These are phyloP conservation scores for Orthosia gothica DNA, from an alignment of 2,888 invertebrate genomes.

Conservation along the genomic window DNA sequence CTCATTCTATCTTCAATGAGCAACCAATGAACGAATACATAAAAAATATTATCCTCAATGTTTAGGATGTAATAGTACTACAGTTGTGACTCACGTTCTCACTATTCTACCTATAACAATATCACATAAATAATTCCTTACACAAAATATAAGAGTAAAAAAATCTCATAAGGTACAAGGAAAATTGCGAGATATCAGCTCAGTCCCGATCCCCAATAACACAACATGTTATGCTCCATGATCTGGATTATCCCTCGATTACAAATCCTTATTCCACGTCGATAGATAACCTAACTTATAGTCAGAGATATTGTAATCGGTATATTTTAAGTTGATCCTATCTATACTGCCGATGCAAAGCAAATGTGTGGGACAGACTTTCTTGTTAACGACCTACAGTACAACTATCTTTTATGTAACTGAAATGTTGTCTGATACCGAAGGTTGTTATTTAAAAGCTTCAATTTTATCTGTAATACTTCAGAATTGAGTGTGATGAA, in stretches of 20 bases:
- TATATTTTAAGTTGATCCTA: slow-evolving; percentile 80
- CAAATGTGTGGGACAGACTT: slow-evolving; percentile 82
- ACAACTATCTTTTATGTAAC: slow-evolving; percentile 81
- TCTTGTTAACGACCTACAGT: slow-evolving; percentile 81
- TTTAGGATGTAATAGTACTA: background rate
- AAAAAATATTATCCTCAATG: background rate
- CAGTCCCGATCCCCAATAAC: slow-evolving; percentile 58
- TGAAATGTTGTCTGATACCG: slow-evolving; percentile 73
- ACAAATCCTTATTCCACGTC: slow-evolving; percentile 78
- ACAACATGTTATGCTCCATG: slow-evolving; percentile 72
- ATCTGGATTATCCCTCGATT: slow-evolving; percentile 80
- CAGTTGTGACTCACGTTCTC: background rate
- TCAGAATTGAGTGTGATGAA: slow-evolving; percentile 26
- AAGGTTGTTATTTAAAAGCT: slow-evolving; percentile 63
- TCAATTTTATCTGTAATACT: slow-evolving; percentile 43
- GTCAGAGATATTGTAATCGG: slow-evolving; percentile 76
- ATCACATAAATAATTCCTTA: slow-evolving; percentile 17
- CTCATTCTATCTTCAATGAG: background rate
- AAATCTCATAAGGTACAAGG: slow-evolving; percentile 50
- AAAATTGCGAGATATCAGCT: slow-evolving; percentile 57
- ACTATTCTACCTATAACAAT: slow-evolving; percentile 2
- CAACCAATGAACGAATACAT: slow-evolving; percentile 16
- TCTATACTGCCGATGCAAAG: slow-evolving; percentile 81
- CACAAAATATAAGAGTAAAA: slow-evolving; percentile 29
- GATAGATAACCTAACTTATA: slow-evolving; percentile 76